Conservation (phyloP, 2,113 vertebrate species). For the Globicephala melas region DNA sequence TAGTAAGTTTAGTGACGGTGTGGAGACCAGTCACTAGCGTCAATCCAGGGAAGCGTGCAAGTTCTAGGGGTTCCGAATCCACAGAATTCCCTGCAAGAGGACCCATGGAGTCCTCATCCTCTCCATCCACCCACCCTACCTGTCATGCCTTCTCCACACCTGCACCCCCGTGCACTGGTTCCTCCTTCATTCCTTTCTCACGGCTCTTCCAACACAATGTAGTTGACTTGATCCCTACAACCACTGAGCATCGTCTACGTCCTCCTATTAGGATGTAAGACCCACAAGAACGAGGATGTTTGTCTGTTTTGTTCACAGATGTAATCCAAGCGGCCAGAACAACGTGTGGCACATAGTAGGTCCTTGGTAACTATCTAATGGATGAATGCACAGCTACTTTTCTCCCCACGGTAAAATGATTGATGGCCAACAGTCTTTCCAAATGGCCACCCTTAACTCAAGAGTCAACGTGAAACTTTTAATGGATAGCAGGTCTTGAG, state of each 20-base stretch:
- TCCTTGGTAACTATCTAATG: accelerated
- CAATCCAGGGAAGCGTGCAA: accelerated
- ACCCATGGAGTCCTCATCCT: accelerated
- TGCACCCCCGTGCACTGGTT: accelerated
- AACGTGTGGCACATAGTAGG: accelerated
- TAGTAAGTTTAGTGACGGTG: background rate
- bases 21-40: accelerated
- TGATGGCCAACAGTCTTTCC: background rate
- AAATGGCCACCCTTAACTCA: background rate
- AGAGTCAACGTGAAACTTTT: background rate
- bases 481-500: background rate
- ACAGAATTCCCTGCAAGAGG: accelerated
- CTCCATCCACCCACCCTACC: accelerated
- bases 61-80: accelerated
- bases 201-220: accelerated
- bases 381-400: accelerated
- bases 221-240: accelerated
- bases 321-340: background rate
- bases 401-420: accelerated
- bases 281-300: accelerated
- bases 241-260: background rate
- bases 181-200: background rate
- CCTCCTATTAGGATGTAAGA: background rate
- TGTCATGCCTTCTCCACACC: accelerated
- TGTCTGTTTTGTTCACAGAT: background rate